Evolutionary conservation across 2,113 vertebrate species (phyloP).

Genomic region (Pygoscelis antarcticus): DNA sequence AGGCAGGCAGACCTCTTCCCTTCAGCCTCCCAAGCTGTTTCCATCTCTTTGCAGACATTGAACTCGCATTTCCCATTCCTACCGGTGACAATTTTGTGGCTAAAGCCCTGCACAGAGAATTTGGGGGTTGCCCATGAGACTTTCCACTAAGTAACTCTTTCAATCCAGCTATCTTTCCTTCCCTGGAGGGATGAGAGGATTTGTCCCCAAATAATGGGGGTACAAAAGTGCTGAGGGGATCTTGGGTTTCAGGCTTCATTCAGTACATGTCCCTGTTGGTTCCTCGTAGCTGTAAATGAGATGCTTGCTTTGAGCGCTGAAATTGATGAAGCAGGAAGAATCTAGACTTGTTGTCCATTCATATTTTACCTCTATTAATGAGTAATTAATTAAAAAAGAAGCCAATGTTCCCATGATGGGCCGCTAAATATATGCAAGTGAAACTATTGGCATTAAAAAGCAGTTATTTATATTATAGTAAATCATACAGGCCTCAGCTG

Average conservation of each 20-base stretch:
- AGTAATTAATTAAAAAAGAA: constrained; percentile 59
- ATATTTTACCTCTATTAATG: constrained; percentile 58
- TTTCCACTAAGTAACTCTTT: background rate
- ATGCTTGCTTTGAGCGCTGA: background rate
- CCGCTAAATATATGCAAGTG: constrained; percentile 6
- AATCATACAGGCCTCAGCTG: background rate
- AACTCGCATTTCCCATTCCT: background rate
- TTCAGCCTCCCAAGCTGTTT: background rate
- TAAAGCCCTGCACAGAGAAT: background rate
- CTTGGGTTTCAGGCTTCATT: constrained; percentile 6
- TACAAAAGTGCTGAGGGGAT: background rate
- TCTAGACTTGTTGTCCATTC: background rate
- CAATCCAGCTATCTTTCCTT: background rate
- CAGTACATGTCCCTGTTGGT: background rate
- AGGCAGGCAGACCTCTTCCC: background rate
- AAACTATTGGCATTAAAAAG: constrained; percentile 39
- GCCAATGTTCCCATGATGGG: constrained; percentile 20
- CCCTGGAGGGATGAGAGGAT: background rate
- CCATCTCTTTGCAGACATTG: background rate
- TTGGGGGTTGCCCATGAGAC: background rate
- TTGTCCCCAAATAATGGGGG: background rate
- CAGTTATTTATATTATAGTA: constrained; percentile 42
- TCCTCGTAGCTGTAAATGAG: background rate
- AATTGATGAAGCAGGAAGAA: constrained; percentile 41
- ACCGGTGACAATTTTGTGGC: rapidly evolving